These are phyloP conservation scores for Emesis furor DNA, from an alignment of 2,888 invertebrate species.

Conservation along the genomic window DNA sequence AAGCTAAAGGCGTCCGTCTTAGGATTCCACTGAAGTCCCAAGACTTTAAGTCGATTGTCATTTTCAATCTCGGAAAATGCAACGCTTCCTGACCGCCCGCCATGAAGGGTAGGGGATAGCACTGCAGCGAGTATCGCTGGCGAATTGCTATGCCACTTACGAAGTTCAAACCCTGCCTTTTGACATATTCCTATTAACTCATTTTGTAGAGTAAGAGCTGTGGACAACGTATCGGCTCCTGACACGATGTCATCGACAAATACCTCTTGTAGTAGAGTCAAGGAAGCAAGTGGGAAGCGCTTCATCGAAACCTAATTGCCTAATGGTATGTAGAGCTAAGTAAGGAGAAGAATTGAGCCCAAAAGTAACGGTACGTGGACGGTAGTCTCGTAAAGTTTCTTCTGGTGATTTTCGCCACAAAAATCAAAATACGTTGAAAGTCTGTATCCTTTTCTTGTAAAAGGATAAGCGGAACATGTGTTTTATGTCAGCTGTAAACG, in stretches of 20 bases:
- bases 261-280: not conserved
- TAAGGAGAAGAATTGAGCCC: slow-evolving; percentile 17
- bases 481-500: slow-evolving; percentile 21
- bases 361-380: slow-evolving; percentile 3
- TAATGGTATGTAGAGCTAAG: not conserved
- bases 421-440: not conserved
- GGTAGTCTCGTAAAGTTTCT: not conserved
- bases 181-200: slow-evolving; percentile 16
- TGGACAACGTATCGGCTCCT: not conserved
- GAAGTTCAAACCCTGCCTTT: not conserved
- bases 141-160: slow-evolving; percentile 2
- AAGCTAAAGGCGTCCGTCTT: not conserved
- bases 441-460: not conserved
- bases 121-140: too few species aligned
- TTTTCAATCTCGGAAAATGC: not conserved
- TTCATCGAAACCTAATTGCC: not conserved
- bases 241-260: slow-evolving; percentile 17
- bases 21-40: slow-evolving; percentile 14
- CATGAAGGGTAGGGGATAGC: not conserved
- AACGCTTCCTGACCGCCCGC: not conserved
- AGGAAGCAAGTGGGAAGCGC: not conserved
- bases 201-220: slow-evolving; percentile 2
- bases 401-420: not conserved
- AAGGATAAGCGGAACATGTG: slow-evolving; percentile 13
- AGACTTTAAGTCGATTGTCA: not conserved